Conservation (phyloP, 2,113 vertebrate species). For the Phylloscopus trochilus region DNA sequence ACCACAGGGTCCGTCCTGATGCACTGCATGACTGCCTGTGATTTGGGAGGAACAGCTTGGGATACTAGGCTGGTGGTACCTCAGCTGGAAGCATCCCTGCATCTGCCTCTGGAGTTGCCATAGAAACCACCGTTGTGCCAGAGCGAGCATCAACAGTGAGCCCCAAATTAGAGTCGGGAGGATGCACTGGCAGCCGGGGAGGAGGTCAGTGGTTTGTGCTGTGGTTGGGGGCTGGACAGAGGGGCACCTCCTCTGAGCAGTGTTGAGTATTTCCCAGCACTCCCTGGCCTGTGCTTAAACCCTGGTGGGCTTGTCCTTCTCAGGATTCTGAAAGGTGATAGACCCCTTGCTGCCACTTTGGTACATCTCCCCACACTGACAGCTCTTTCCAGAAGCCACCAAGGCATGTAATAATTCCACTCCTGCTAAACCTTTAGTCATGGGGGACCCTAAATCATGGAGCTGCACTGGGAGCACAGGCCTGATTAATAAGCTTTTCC, state of each 20-base stretch:
- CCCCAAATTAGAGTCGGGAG: neutral
- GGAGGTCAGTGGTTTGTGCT: neutral
- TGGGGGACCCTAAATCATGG: neutral
- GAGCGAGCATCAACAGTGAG: constrained; percentile 42
- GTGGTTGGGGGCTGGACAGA: neutral
- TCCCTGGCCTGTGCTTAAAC: neutral
- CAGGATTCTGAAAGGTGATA: neutral
- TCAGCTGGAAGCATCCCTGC: constrained; percentile 61
- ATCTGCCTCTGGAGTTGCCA: constrained; percentile 73
- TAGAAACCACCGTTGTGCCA: constrained; percentile 77
- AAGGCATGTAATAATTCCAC: neutral
- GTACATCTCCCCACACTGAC: neutral
- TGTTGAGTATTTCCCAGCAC: neutral
- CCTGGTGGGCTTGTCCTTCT: neutral
- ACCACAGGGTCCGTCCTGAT: fast-evolving
- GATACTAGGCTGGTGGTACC: constrained; percentile 64
- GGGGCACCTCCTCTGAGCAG: neutral
- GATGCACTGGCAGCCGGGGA: fast-evolving
- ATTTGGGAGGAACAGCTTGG: constrained; percentile 53
- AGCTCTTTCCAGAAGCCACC: neutral
- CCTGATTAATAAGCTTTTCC: constrained; percentile 36
- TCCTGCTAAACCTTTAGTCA: neutral
- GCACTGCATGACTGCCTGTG: neutral
- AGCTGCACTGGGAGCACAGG: neutral
- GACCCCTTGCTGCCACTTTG: fast-evolving